Percentiles rank a stretch among this genome's conserved stretches.
phyloP scores from a whole-genome alignment of 2,888 invertebrate species.

The Marronus borbonicus region DNA sequence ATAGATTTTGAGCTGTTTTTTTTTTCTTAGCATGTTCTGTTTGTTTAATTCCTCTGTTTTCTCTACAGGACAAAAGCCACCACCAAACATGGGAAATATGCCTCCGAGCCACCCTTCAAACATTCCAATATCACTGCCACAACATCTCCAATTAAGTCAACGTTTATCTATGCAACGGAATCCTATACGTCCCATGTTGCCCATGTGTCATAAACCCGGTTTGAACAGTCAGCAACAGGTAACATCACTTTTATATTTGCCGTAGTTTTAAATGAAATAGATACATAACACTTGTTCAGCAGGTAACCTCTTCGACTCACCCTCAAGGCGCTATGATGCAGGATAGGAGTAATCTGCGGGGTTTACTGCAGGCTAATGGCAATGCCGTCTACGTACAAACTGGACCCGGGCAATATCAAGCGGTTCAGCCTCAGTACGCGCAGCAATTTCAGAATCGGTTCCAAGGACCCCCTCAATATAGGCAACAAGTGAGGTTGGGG shows the following conservation, averaged over 20 bases:
- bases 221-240: slow-evolving; percentile 56
- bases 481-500: slow-evolving; percentile 64
- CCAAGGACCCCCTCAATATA: slow-evolving; percentile 56
- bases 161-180: slow-evolving; percentile 54
- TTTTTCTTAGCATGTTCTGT: background rate
- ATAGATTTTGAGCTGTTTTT: background rate
- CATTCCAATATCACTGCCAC: slow-evolving; percentile 56
- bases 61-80: slow-evolving; percentile 62
- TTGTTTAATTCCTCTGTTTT: slow-evolving; percentile 25
- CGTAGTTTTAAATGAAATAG: background rate
- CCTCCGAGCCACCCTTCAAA: slow-evolving; percentile 42
- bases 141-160: slow-evolving; percentile 53
- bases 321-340: slow-evolving; percentile 71
- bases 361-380: slow-evolving; percentile 67
- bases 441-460: slow-evolving; percentile 66
- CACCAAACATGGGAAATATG: slow-evolving; percentile 59
- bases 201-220: slow-evolving; percentile 52
- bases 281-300: slow-evolving; percentile 51
- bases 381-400: slow-evolving; percentile 69
- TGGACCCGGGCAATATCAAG: slow-evolving; percentile 69
- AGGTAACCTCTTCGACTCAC: slow-evolving; percentile 76
- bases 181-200: slow-evolving; percentile 51
- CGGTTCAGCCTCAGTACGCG: slow-evolving; percentile 67
- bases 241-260: slow-evolving; percentile 8
- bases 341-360: slow-evolving; percentile 67